Conservation (phyloP, 2,888 invertebrate genomes). For the Hydroisotoma schaefferi region DNA sequence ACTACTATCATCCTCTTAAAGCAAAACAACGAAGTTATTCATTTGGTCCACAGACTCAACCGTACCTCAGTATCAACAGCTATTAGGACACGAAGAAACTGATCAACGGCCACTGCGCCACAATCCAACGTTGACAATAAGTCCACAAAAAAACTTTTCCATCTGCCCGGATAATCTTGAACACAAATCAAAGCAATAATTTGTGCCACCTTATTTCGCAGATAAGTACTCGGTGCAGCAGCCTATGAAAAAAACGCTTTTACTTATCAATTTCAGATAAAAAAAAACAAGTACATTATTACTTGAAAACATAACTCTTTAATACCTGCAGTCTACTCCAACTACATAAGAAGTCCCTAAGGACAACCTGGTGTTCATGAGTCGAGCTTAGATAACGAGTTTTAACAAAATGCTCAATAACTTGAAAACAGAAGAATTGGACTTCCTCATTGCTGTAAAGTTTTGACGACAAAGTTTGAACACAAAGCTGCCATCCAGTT, state of each 20-base stretch:
- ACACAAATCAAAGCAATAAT: constrained; percentile 57
- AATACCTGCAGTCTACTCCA: constrained; percentile 53
- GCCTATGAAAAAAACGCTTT: constrained; percentile 8
- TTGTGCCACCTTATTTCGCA: constrained; percentile 58
- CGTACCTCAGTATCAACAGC: constrained; percentile 59
- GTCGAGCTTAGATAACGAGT: constrained; percentile 51
- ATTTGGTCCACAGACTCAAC: background rate
- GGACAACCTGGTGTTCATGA: constrained; percentile 49
- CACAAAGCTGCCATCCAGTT: constrained; percentile 56
- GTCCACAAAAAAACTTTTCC: constrained; percentile 58
- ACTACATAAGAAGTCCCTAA: constrained; percentile 52
- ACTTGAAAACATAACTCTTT: background rate
- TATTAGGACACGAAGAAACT: constrained; percentile 56
- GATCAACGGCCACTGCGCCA: constrained; percentile 54
- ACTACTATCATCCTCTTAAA: background rate
- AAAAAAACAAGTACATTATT: too few relatives aligned
- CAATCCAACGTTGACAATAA: constrained; percentile 51
- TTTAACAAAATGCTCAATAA: constrained; percentile 55
- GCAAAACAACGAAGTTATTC: too few relatives aligned
- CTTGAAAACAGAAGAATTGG: constrained; percentile 56
- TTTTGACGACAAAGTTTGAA: constrained; percentile 50
- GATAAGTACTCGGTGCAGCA: constrained; percentile 5
- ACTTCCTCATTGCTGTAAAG: constrained; percentile 50
- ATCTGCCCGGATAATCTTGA: constrained; percentile 57
- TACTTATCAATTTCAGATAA: too few relatives aligned